Conservation (phyloP, 2,888 invertebrate genomes). For the Caenorhabditis macrosperma region DNA sequence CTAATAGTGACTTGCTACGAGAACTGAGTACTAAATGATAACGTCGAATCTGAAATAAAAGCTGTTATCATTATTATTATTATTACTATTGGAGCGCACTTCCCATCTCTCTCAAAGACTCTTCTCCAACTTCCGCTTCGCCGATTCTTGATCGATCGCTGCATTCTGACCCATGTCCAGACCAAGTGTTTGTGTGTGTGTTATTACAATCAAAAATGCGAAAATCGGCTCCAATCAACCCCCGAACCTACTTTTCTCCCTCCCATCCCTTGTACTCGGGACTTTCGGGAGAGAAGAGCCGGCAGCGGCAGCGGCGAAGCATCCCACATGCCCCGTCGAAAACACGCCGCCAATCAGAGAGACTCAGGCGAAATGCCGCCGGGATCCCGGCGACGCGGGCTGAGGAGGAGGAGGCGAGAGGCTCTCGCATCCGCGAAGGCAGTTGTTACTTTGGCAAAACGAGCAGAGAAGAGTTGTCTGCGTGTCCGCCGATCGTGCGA, state of each 20-base stretch:
- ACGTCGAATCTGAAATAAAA: too few relatives aligned
- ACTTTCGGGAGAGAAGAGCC: background rate
- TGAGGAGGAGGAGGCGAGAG: constrained; percentile 2
- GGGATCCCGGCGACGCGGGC: background rate
- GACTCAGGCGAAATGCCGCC: background rate
- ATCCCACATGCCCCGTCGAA: constrained; percentile 16
- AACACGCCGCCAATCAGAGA: background rate
- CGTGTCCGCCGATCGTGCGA: background rate
- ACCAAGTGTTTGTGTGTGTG: constrained; percentile 26
- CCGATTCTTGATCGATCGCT: background rate
- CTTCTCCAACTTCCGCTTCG: too few relatives aligned
- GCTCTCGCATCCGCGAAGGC: constrained; percentile 13
- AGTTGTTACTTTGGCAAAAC: constrained; percentile 46
- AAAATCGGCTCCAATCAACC: constrained; percentile 13
- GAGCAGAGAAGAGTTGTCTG: background rate
- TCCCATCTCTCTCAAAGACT: background rate
- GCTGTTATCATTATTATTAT: too few relatives aligned
- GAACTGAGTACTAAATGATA: too few relatives aligned
- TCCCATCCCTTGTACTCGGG: background rate
- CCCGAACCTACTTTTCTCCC: constrained; percentile 1
- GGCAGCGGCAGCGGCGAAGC: background rate
- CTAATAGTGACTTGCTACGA: too few relatives aligned
- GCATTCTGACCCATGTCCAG: background rate
- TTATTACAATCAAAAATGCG: constrained; percentile 37
- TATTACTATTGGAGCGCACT: background rate